Evolutionary conservation across 2,888 invertebrate species (phyloP).

Genomic region (Ramazzottius varieornatus): DNA sequence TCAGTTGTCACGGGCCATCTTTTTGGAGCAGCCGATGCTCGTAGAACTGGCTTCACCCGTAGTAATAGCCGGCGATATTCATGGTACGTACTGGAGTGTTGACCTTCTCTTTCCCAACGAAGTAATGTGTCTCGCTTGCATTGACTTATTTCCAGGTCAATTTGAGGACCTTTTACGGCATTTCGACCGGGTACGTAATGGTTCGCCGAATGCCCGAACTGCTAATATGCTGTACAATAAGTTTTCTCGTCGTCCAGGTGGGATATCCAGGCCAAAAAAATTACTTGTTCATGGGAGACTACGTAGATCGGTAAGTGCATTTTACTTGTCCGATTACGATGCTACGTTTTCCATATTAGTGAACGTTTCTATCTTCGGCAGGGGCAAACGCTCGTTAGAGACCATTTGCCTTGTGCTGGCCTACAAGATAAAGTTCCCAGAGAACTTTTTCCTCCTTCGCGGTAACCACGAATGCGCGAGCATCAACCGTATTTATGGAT

Average conservation of each 20-base stretch:
- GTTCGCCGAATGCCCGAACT: background rate
- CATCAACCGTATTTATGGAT: slow-evolving; percentile 31
- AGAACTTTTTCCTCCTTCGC: slow-evolving; percentile 30
- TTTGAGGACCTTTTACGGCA: slow-evolving; percentile 28
- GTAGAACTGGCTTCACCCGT: slow-evolving; percentile 28
- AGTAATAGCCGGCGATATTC: slow-evolving; percentile 30
- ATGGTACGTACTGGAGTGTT: slow-evolving; percentile 14
- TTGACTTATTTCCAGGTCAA: slow-evolving; percentile 22
- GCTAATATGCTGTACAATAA: background rate
- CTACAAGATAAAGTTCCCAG: slow-evolving; percentile 31
- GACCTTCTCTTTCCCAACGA: background rate
- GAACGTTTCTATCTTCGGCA: slow-evolving; percentile 10
- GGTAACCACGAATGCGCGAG: slow-evolving; percentile 31
- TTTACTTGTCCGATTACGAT: too few relatives aligned
- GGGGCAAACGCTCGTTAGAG: slow-evolving; percentile 28
- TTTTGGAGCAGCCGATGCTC: slow-evolving; percentile 27
- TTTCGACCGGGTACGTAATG: slow-evolving; percentile 18
- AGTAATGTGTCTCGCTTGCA: background rate
- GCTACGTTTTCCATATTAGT: too few relatives aligned
- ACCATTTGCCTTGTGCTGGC: slow-evolving; percentile 28
- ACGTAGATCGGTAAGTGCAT: slow-evolving; percentile 26
- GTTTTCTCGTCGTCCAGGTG: slow-evolving; percentile 13
- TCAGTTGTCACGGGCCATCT: slow-evolving; percentile 20
- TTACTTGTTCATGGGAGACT: slow-evolving; percentile 31
- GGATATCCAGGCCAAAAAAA: slow-evolving; percentile 29